Evolutionary conservation across 2,888 invertebrate species (phyloP), one percentile per base, ranked within the genome.

Genomic region (Apantesis nais): DNA sequence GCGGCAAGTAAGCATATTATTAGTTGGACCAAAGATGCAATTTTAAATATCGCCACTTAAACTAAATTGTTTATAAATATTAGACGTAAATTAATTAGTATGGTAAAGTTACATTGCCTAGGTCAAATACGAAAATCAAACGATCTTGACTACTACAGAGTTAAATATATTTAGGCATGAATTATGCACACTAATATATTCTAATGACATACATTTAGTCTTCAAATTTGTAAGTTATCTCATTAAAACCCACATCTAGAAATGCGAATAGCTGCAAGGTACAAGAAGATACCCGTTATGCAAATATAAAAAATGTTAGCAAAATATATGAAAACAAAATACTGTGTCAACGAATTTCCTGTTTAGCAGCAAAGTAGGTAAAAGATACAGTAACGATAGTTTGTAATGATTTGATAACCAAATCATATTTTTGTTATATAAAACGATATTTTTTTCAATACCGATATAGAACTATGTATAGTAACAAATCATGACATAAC

Each of bases 1-100:
- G 39, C 64, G 22, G 60, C 39, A 68, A 71, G 67, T 71, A 52
- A 34, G 29, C 39, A 48, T 34, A 63, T 55, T 64, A 41, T 34
- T 8, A 48, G 25, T 16, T 25, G 9, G 52, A 39, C 55, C n/a
- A 14, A 14, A 34, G 52, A 16, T 41, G 41, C 39, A 41, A 31
- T 68, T 34, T 39, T 37, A 34, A 63, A 48, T n/a, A 48, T 62
- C 44, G 4, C 19, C 4, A 44, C 48, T 52, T n/a, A 52, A 3
- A 52, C 0, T 9, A 25, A 25, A 41, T 25, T 14, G 39, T 9
- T 25, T 12, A 25, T 25, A 9, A 11, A 25, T 55, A 12, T 4
- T 55, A 25, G n/a, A 25, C 1, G 55, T 55, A 12, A 55, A 55
- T 55, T 11, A 55, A 25, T 55, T 2, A 4, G n/a, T 52, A n/a